phyloP scores from a whole-genome alignment of 2,797 vertebrate genomes.

The Lagothrix lagotricha region DNA sequence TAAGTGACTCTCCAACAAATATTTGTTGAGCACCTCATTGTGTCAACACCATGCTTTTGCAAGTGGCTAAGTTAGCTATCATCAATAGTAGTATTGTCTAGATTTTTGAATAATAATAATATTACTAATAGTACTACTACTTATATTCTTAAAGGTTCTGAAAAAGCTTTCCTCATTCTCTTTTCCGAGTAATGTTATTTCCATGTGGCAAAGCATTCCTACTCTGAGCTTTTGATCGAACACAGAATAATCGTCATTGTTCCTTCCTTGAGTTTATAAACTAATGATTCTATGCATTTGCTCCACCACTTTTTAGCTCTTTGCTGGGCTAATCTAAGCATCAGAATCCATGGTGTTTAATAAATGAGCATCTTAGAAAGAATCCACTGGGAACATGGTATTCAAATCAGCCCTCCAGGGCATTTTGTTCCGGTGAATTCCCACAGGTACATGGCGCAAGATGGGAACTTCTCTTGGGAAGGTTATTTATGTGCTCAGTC shows the following conservation, averaged over 20 bases:
- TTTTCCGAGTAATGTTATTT: not conserved
- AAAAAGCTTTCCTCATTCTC: not conserved
- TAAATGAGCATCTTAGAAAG: slow-evolving; percentile 55
- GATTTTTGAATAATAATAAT: not conserved
- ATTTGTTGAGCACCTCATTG: not conserved
- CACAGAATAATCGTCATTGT: not conserved
- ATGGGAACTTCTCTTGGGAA: not conserved
- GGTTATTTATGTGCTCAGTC: not conserved
- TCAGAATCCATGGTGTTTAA: slow-evolving; percentile 12
- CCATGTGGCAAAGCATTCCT: not conserved
- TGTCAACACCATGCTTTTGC: not conserved
- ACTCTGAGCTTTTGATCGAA: not conserved
- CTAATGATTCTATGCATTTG: not conserved
- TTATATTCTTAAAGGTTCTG: slow-evolving; percentile 1
- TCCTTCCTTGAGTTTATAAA: not conserved
- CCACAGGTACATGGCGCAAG: not conserved
- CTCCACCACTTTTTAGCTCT: not conserved
- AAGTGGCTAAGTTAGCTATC: not conserved
- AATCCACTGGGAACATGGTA: not conserved
- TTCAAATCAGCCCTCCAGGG: slow-evolving; percentile 44
- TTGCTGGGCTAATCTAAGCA: not conserved
- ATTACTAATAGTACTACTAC: not conserved
- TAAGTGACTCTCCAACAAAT: not conserved
- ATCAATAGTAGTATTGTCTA: not conserved
- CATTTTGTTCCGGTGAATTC: slow-evolving; percentile 38